These are phyloP conservation scores for Chrysopilus asiliformis DNA, from an alignment of 2,888 invertebrate species.

Conservation along the genomic window DNA sequence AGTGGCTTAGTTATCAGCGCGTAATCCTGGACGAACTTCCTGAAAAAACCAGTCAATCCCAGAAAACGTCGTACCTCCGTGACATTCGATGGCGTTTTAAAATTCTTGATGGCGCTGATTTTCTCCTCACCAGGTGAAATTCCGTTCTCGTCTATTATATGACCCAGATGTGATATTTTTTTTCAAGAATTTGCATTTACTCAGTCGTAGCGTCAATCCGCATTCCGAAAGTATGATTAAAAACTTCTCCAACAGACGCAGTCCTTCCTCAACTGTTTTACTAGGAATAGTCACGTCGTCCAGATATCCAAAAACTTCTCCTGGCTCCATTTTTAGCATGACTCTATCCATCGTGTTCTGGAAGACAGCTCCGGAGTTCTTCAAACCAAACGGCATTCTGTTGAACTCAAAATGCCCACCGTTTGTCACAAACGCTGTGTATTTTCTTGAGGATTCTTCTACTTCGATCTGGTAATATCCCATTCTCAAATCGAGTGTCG, in stretches of 20 bases:
- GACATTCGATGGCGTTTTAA: conserved; percentile 6
- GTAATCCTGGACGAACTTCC: conserved; percentile 8
- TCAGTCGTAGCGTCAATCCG: background rate
- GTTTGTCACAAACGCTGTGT: no score
- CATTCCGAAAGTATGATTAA: conserved; percentile 1
- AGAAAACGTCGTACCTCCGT: conserved; percentile 9
- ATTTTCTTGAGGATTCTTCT: conserved; percentile 13
- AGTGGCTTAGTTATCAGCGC: conserved; percentile 7
- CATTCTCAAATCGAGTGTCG: conserved; percentile 22
- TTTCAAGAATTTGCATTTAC: conserved; percentile 1
- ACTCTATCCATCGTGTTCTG: conserved; percentile 3
- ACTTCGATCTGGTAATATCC: conserved; percentile 27
- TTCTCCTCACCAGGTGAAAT: conserved; percentile 3
- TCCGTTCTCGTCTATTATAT: conserved; percentile 1
- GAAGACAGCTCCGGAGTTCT: conserved; percentile 5
- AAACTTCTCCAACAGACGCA: background rate
- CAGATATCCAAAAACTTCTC: conserved; percentile 10
- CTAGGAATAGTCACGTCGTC: conserved; percentile 15
- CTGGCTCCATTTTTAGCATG: background rate
- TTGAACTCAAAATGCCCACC: no score
- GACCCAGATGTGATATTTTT: conserved; percentile 2
- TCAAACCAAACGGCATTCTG: conserved; percentile 1
- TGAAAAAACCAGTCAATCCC: conserved; percentile 9
- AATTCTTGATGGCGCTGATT: conserved; percentile 5
- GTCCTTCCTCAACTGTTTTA: background rate